Conservation (phyloP, 2,797 vertebrate species). For the Pangasius mekongensis region DNA sequence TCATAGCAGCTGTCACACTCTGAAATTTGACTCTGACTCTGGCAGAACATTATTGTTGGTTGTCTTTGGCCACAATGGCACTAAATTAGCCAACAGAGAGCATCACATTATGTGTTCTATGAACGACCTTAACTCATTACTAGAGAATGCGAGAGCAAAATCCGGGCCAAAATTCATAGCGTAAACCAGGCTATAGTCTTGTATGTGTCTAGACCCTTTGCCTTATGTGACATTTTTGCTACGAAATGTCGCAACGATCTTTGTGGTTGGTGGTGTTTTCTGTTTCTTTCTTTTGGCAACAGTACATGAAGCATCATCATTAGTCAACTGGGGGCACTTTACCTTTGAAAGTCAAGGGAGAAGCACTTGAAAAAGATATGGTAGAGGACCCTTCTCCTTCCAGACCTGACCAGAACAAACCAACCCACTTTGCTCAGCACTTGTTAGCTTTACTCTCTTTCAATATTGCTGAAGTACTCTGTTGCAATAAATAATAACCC, state of each 20-base stretch:
- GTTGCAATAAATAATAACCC: background rate
- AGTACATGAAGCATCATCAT: background rate
- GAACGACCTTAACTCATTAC: background rate
- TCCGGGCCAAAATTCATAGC: background rate
- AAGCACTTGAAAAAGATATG: background rate
- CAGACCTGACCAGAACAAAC: background rate
- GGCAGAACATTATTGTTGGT: background rate
- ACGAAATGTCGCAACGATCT: background rate
- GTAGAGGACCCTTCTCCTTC: background rate
- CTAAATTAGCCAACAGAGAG: background rate
- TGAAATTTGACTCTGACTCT: background rate
- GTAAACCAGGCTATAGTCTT: background rate
- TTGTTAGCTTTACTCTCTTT: background rate
- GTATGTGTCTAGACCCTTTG: background rate
- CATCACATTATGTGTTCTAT: background rate
- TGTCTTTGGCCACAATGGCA: background rate
- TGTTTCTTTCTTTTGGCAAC: background rate
- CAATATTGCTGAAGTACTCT: background rate
- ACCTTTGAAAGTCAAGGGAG: background rate
- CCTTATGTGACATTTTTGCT: background rate
- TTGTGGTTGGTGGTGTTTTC: background rate
- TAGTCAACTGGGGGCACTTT: background rate
- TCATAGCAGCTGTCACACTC: background rate
- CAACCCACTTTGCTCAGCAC: background rate
- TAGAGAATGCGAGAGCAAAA: background rate